Conservation (phyloP, 1,140 invertebrate genomes). For the Papilio dardanus region DNA sequence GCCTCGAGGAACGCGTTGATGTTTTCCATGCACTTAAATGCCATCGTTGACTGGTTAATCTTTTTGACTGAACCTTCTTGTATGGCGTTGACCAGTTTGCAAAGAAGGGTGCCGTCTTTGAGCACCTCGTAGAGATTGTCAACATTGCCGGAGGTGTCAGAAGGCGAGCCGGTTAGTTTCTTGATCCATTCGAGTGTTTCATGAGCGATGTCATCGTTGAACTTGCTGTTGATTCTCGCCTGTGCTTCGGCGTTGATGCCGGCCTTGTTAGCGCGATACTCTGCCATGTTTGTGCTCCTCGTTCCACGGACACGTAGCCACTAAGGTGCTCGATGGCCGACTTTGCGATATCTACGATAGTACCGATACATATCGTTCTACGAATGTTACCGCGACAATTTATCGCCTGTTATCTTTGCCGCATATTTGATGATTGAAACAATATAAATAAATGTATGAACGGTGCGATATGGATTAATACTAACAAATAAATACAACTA, state of each 20-base stretch:
- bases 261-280: constrained; percentile 74
- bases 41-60: constrained; percentile 93
- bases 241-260: constrained; percentile 79
- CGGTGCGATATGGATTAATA: constrained; percentile 26
- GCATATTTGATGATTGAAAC: constrained; percentile 53
- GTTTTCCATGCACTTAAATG: constrained; percentile 99
- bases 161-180: constrained; percentile 89
- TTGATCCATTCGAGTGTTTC: constrained; percentile 96
- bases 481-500: constrained; percentile 13
- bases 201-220: constrained; percentile 94
- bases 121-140: constrained; percentile 95
- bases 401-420: constrained; percentile 60
- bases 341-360: constrained; percentile 65
- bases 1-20: constrained; percentile 97
- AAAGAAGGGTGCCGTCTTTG: constrained; percentile 93
- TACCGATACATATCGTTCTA: constrained; percentile 69
- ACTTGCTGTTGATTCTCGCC: constrained; percentile 93
- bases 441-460: constrained; percentile 26
- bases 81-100: constrained; percentile 92
- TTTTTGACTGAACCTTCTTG: constrained; percentile 93
- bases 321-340: constrained; percentile 73
- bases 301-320: constrained; percentile 70
- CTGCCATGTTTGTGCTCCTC: constrained; percentile 72
- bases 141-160: constrained; percentile 91
- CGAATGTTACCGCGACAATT: constrained; percentile 55